Evolutionary conservation across 1,140 invertebrate genomes (phyloP).

Genomic region (Drosophila orena): DNA sequence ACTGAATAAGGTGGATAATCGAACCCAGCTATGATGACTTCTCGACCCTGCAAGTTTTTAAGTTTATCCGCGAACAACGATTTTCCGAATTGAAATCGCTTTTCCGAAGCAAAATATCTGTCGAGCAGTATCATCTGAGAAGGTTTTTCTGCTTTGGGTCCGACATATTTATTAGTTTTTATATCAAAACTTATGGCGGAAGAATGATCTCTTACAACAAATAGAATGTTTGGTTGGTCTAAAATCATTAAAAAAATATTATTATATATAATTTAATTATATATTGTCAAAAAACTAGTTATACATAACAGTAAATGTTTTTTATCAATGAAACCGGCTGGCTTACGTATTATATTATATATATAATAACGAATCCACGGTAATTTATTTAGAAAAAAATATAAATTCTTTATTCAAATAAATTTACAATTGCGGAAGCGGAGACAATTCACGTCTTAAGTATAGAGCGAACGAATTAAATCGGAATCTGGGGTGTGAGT

Average conservation of each 20-base stretch:
- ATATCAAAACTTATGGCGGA: conserved; percentile 48
- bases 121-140: conserved; percentile 52
- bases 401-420: too few relatives aligned
- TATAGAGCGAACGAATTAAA: too few relatives aligned
- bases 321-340: too few relatives aligned
- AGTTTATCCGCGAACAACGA: conserved; percentile 65
- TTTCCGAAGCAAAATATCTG: conserved; percentile 27
- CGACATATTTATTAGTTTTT: conserved; percentile 78
- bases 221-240: conserved; percentile 73
- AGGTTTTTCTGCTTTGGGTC: conserved; percentile 41
- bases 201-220: conserved; percentile 34
- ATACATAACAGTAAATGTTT: too few relatives aligned
- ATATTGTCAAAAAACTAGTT: too few relatives aligned
- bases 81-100: conserved; percentile 21
- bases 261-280: too few relatives aligned
- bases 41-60: conserved; percentile 61
- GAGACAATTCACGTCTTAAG: too few relatives aligned
- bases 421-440: too few relatives aligned
- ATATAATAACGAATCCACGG: too few relatives aligned
- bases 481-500: too few relatives aligned
- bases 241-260: background rate
- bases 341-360: too few relatives aligned
- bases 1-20: conserved; percentile 71
- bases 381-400: too few relatives aligned
- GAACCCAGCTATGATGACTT: conserved; percentile 64